These are phyloP conservation scores for Nematostella vectensis DNA, from an alignment of 92 coral and sea anemone species.

Conservation along the genomic window DNA sequence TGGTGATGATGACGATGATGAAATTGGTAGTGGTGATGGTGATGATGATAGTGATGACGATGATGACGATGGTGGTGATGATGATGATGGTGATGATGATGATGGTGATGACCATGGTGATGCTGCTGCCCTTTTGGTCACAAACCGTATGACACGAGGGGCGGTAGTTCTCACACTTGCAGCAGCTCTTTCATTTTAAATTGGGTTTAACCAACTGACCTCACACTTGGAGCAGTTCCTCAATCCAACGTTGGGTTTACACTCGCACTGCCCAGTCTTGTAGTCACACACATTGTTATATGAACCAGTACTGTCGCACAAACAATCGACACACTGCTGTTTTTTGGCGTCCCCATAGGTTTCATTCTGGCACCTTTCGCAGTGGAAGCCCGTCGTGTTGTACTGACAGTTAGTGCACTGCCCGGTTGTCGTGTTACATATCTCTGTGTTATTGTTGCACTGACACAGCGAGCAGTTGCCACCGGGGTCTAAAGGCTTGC, in stretches of 20 bases:
- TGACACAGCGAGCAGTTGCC: constrained; percentile 87
- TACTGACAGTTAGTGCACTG: constrained; percentile 59
- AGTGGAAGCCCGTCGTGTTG: constrained; percentile 83
- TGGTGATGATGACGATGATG: too few relatives aligned
- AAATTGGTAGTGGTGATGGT: neutral
- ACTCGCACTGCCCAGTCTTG: constrained; percentile 73
- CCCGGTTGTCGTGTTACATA: constrained; percentile 79
- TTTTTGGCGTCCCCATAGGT: constrained; percentile 87
- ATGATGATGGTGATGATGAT: too few relatives aligned
- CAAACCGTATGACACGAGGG: too few relatives aligned
- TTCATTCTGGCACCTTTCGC: constrained; percentile 94
- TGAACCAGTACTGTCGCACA: constrained; percentile 69
- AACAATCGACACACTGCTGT: constrained; percentile 80
- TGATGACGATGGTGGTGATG: too few relatives aligned
- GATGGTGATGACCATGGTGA: too few relatives aligned
- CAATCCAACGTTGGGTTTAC: constrained; percentile 66
- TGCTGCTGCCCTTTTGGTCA: too few relatives aligned
- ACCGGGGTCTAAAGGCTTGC: constrained; percentile 65
- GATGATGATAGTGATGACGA: neutral
- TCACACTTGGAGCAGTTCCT: constrained; percentile 81
- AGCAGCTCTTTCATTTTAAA: too few relatives aligned
- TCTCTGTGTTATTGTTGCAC: constrained; percentile 86
- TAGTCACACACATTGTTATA: constrained; percentile 72
- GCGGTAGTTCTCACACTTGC: too few relatives aligned
- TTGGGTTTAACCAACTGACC: too few relatives aligned